A percentile compares a stretch with the other conserved stretches of the same genome.
Conservation (phyloP, 2,797 vertebrate species). For the Sebastes alutus region DNA sequence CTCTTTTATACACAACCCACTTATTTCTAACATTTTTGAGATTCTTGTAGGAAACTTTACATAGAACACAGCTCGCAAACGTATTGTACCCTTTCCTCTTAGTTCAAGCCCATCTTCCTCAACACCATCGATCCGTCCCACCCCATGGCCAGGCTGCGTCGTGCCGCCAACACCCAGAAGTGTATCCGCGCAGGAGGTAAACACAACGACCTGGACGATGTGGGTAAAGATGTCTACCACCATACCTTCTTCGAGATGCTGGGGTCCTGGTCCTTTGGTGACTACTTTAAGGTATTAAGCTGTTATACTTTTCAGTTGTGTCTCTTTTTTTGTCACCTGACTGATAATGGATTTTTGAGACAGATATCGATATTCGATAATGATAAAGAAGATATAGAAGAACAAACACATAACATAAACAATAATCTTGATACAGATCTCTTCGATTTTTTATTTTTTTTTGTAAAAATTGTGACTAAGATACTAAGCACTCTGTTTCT, state of each 20-base stretch:
- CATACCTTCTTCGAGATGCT: constrained; percentile 99
- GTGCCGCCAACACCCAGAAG: constrained; percentile 97
- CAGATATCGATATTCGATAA: no score
- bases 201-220: constrained; percentile 97
- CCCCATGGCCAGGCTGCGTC: constrained; percentile 91
- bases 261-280: constrained; percentile 99
- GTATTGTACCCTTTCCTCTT: not conserved
- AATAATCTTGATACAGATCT: not conserved
- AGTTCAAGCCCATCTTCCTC: constrained; percentile 99
- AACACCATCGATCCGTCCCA: constrained; percentile 98
- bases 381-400: no score
- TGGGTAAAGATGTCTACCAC: constrained; percentile 99
- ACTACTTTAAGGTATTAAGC: constrained; percentile 94
- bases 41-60: not conserved
- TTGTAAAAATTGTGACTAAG: no score
- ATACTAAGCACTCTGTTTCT: not conserved
- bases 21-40: not conserved
- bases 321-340: not conserved
- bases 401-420: not conserved
- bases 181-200: constrained; percentile 98
- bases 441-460: no score
- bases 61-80: not conserved
- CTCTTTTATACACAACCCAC: not conserved
- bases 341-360: not conserved
- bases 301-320: not conserved